These are phyloP conservation scores for Manis crassicaudata DNA, from an alignment of 2,797 vertebrate genomes.

Conservation along the genomic window DNA sequence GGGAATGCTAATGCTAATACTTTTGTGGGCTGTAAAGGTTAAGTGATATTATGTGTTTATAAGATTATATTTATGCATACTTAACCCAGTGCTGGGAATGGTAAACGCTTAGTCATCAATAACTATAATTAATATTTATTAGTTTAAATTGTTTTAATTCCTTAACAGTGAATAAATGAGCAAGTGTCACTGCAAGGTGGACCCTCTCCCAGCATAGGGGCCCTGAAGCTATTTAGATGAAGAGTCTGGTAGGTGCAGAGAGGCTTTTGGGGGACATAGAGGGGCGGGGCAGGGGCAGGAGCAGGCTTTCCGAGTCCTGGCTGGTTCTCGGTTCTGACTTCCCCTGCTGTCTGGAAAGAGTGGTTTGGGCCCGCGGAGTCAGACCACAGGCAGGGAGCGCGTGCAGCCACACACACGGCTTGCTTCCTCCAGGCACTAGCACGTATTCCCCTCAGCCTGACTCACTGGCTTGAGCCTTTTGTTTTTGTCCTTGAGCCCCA, in stretches of 20 bases:
- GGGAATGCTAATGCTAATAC: neutral
- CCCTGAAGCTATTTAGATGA: neutral
- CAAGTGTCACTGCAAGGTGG: too few species aligned
- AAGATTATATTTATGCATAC: neutral
- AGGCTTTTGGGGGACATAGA: fast-evolving
- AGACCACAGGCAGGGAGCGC: neutral
- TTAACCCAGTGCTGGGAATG: neutral
- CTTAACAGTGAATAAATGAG: neutral
- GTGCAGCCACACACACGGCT: neutral
- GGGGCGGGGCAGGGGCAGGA: neutral
- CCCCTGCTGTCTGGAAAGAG: neutral
- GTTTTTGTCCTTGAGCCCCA: neutral
- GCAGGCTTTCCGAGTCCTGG: neutral
- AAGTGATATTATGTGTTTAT: neutral
- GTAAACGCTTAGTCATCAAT: neutral
- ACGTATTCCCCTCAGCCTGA: neutral
- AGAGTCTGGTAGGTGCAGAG: neutral
- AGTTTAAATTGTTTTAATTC: neutral
- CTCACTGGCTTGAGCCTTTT: slow-evolving; percentile 50
- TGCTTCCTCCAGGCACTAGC: neutral
- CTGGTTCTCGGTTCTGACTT: neutral
- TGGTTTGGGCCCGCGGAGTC: fast-evolving
- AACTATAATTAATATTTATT: neutral
- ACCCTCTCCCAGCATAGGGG: neutral
- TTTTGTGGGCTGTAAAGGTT: neutral